Base-by-base conservation (phyloP, 2,797 vertebrate species). In the Sphaeramia orbicularis region DNA sequence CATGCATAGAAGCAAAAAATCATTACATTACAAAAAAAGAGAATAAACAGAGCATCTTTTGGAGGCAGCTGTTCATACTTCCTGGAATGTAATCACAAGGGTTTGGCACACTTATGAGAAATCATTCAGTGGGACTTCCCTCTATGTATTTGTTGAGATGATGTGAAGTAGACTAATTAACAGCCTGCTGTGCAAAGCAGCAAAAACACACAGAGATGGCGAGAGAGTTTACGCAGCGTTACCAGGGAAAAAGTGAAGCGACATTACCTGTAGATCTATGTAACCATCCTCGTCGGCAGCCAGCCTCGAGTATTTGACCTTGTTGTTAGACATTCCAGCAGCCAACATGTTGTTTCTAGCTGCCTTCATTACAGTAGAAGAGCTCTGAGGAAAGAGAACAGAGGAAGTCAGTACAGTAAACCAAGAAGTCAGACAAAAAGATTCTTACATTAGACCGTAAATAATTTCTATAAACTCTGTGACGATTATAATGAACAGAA, bases 241-340 rank as follows among this genome's bases (percentile, higher is more conserved):
- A 49, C 11, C 13, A 35, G 12, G 37, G 10, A 27, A 21, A 9
- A 54, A 15, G 43, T 53, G 15, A 2, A 30, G 3, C 6, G 27
- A 12, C 43, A 81, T 89, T 70, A 94, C 94, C 96, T 99, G 97
- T 64, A 99, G 88, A 81, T 99, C 97, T 30, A 99, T 98, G 87
- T 99, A 99, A 12, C 96, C 97, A 21, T 99, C 97, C 0, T 97
- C 97, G 0, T 89, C 96, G 63, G 95, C 95, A n/a, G 97, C 90
- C 37, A 99, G 90, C 11, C 95, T 95, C 11, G 97, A 98, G 72
- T 99, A 99, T 65, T 98, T 99, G 53, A 97, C 96, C 87, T 97
- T 98, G 89, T 95, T 96, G 53, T 91, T 96, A 68, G 97, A 91
- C 14, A 91, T 73, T 27, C 91, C 95, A 15, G 92, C 91, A 61